Percentiles rank a stretch among this genome's conserved stretches.
These are phyloP conservation scores for Nephrocerus scutellatus DNA, from an alignment of 2,888 invertebrate species.

Conservation along the genomic window DNA sequence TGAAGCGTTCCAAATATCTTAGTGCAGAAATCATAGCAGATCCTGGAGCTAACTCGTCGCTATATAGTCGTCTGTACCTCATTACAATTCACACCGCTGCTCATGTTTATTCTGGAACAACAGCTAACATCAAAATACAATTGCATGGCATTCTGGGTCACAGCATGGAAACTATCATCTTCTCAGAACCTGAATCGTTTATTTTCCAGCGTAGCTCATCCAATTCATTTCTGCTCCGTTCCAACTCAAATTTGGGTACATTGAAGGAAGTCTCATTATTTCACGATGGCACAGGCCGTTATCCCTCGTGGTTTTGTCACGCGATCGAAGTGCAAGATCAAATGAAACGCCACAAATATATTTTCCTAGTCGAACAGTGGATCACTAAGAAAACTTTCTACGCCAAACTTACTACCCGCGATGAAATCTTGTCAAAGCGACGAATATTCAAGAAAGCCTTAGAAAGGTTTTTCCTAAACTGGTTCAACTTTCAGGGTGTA, in stretches of 20 bases:
- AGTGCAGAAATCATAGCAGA: constrained; percentile 3
- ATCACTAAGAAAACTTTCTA: constrained; percentile 8
- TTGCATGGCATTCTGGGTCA: constrained; percentile 16
- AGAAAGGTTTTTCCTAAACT: constrained; percentile 11
- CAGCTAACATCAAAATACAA: constrained; percentile 26
- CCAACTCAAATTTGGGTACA: constrained; percentile 12
- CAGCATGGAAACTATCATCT: constrained; percentile 15
- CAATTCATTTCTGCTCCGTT: constrained; percentile 2
- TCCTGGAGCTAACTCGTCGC: background rate
- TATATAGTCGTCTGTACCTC: constrained; percentile 4
- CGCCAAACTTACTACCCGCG: background rate
- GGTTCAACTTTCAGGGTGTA: constrained; percentile 21
- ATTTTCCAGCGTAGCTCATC: constrained; percentile 17
- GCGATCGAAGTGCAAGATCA: constrained; percentile 24
- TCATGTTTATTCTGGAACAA: constrained; percentile 23
- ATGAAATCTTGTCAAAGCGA: background rate
- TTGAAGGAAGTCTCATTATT: constrained; percentile 17
- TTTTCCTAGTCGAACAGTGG: constrained; percentile 25
- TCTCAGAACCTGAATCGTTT: constrained; percentile 14
- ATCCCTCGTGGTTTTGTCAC: constrained; percentile 31
- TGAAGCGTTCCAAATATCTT: constrained; percentile 1
- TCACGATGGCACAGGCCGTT: constrained; percentile 28
- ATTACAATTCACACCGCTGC: constrained; percentile 24
- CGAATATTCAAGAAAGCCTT: constrained; percentile 6
- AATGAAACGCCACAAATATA: constrained; percentile 9